Conservation (phyloP, 2,888 invertebrate species). For the Nomada flava region DNA sequence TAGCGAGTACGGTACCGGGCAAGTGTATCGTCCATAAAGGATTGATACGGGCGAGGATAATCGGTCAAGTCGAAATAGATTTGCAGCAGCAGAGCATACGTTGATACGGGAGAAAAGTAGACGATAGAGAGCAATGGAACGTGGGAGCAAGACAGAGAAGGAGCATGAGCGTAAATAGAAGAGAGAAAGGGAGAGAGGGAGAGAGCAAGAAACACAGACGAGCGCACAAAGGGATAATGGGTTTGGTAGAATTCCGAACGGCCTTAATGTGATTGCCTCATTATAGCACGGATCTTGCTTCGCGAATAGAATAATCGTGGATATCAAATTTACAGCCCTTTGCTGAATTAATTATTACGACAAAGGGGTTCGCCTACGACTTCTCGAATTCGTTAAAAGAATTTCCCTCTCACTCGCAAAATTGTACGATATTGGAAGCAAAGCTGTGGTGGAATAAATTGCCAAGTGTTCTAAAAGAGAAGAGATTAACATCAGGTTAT, state of each 20-base stretch:
- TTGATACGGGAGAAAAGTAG: no score
- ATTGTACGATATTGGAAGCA: no score
- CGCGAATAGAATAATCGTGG: constrained; percentile 42
- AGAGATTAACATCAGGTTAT: no score
- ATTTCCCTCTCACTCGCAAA: no score
- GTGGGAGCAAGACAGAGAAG: background rate
- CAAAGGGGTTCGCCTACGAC: constrained; percentile 4
- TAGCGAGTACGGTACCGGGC: background rate
- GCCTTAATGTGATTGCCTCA: constrained; percentile 57
- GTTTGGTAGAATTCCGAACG: constrained; percentile 22
- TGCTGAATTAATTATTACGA: constrained; percentile 54
- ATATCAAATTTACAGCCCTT: constrained; percentile 53
- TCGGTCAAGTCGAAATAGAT: constrained; percentile 39
- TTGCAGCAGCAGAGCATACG: constrained; percentile 12
- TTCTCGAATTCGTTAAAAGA: constrained; percentile 6
- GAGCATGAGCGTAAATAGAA: background rate
- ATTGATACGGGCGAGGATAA: constrained; percentile 33
- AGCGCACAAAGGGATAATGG: constrained; percentile 46
- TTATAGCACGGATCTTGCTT: constrained; percentile 55
- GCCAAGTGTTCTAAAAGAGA: no score
- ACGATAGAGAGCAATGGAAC: background rate
- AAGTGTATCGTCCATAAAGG: constrained; percentile 19
- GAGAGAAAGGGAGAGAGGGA: background rate
- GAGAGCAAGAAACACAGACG: constrained; percentile 4
- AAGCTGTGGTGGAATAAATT: no score